These are phyloP conservation scores for Laodelphax striatellus DNA, from an alignment of 1,140 invertebrate genomes.

Conservation along the genomic window DNA sequence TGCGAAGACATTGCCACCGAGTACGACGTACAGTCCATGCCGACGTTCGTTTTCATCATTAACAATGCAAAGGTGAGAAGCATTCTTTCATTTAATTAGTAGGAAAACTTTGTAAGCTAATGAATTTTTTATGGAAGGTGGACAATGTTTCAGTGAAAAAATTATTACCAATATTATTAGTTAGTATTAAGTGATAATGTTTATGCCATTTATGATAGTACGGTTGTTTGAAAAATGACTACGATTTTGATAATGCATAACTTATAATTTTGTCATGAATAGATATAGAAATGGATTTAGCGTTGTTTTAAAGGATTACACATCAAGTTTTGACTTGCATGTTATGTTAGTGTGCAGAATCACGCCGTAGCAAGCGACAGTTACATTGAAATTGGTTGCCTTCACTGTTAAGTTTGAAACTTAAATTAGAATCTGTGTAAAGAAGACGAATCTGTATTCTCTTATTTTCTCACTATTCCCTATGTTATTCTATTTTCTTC, in stretches of 20 bases:
- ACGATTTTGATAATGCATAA: neutral
- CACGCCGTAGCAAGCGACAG: no score
- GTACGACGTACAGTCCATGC: slow-evolving; percentile 80
- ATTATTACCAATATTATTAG: neutral
- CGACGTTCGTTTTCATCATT: slow-evolving; percentile 86
- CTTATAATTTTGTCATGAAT: no score
- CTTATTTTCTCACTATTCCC: no score
- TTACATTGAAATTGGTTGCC: no score
- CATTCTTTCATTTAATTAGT: neutral
- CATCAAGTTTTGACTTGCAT: no score
- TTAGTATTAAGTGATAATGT: neutral
- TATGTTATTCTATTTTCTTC: no score
- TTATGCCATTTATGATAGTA: neutral
- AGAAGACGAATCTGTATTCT: no score
- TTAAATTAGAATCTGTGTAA: no score
- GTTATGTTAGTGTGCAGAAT: no score
- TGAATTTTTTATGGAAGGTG: neutral
- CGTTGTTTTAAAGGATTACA: no score
- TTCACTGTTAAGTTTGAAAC: no score
- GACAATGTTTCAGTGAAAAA: neutral
- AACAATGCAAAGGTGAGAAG: slow-evolving; percentile 45
- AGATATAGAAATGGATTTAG: no score
- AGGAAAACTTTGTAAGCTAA: neutral
- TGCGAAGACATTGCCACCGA: slow-evolving; percentile 67
- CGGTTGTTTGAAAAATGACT: neutral